Conservation (phyloP, 2,888 invertebrate species). For the Pseudanteris insignis region DNA sequence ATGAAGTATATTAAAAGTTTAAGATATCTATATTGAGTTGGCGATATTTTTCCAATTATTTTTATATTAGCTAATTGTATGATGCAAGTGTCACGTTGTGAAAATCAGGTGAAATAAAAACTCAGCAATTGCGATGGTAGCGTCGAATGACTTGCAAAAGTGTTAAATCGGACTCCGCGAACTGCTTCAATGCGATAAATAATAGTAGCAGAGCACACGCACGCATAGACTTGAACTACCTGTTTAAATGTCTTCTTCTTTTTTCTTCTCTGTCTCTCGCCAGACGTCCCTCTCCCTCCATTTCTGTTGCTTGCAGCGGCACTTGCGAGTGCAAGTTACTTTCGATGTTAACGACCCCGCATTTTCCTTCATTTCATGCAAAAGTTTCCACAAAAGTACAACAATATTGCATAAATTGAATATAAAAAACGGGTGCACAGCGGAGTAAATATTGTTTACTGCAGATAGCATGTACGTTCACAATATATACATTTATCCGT, state of each 20-base stretch:
- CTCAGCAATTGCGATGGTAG: background rate
- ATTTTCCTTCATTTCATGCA: slow-evolving; percentile 24
- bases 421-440: no score
- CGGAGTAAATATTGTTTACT: no score
- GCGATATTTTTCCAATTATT: no score
- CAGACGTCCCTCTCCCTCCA: slow-evolving; percentile 5
- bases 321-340: slow-evolving; percentile 30
- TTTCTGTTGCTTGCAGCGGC: slow-evolving; percentile 4
- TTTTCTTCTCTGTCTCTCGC: slow-evolving; percentile 6
- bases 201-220: slow-evolving; percentile 32
- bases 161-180: slow-evolving; percentile 29
- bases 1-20: no score
- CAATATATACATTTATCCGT: no score
- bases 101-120: slow-evolving; percentile 3
- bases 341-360: slow-evolving; percentile 42
- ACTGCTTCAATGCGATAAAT: slow-evolving; percentile 27
- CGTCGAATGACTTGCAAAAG: slow-evolving; percentile 35
- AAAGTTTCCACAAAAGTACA: slow-evolving; percentile 21
- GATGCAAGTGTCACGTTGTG: background rate
- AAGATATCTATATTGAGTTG: no score
- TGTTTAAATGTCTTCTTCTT: slow-evolving; percentile 26
- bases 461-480: no score
- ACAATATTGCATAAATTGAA: slow-evolving; percentile 7
- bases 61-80: no score
- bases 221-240: slow-evolving; percentile 24